phyloP scores from a whole-genome alignment of 2,113 vertebrate species.

The Mus pahari region DNA sequence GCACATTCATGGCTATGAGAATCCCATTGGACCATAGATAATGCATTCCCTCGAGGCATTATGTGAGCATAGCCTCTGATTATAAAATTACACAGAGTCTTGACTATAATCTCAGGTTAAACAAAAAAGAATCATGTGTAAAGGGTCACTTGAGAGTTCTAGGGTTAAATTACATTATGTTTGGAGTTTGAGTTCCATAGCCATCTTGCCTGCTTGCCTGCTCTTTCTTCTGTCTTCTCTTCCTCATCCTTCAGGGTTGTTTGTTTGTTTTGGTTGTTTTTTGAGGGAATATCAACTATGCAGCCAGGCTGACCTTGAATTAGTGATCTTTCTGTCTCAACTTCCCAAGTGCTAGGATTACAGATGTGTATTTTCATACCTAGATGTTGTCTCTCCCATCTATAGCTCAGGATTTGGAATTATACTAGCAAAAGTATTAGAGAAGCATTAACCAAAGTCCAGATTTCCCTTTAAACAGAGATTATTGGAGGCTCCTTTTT shows the following conservation, averaged over 20 bases:
- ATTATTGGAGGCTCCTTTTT: constrained; percentile 23
- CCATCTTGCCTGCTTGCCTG: neutral
- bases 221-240: neutral
- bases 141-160: constrained; percentile 23
- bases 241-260: neutral
- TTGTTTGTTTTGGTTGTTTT: neutral
- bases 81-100: neutral
- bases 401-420: neutral
- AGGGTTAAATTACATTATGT: neutral
- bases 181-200: neutral
- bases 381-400: neutral
- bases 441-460: neutral
- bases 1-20: neutral
- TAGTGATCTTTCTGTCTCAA: neutral
- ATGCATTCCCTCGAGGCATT: neutral
- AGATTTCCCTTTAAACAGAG: constrained; percentile 1
- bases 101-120: neutral
- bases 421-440: constrained; percentile 19
- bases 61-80: neutral
- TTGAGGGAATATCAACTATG: neutral
- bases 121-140: constrained; percentile 37
- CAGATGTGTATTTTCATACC: neutral
- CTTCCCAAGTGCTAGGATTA: neutral
- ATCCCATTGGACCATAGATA: neutral
- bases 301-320: neutral